phyloP scores from a whole-genome alignment of 2,888 invertebrate species.

The Drosophila nr. fundita region DNA sequence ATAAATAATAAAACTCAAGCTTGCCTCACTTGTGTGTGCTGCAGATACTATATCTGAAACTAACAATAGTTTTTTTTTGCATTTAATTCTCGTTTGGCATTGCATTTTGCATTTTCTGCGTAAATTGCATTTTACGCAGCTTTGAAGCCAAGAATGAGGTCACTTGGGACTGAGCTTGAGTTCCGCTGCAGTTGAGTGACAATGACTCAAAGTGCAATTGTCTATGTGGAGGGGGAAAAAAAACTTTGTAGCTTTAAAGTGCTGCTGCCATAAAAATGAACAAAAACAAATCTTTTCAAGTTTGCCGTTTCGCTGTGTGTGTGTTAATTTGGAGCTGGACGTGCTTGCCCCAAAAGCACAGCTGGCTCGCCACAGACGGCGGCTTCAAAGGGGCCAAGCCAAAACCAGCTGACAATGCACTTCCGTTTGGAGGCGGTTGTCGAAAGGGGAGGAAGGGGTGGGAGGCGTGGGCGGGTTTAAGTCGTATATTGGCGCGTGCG shows the following conservation, averaged over 20 bases:
- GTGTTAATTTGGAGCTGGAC: conserved; percentile 59
- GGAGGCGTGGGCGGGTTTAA: not conserved
- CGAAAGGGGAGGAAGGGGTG: too few species aligned
- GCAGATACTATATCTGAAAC: not conserved
- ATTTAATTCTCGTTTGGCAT: conserved; percentile 50
- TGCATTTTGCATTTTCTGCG: conserved; percentile 46
- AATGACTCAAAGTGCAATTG: conserved; percentile 64
- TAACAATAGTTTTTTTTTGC: conserved; percentile 1
- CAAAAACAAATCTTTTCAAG: conserved; percentile 56
- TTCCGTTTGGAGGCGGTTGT: conserved; percentile 51
- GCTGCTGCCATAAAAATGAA: conserved; percentile 27
- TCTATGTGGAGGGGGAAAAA: conserved; percentile 49
- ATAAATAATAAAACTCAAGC: not conserved
- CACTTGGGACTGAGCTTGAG: conserved; percentile 32
- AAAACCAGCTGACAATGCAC: conserved; percentile 66
- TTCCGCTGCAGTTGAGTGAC: conserved; percentile 3
- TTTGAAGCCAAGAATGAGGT: conserved; percentile 59
- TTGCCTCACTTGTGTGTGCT: not conserved
- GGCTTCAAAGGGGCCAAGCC: conserved; percentile 45
- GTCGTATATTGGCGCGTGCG: conserved; percentile 56
- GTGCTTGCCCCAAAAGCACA: conserved; percentile 57
- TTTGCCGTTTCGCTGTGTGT: conserved; percentile 61
- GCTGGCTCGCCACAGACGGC: conserved; percentile 30
- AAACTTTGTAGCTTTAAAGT: conserved; percentile 12
- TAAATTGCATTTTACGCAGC: conserved; percentile 73